Percentiles rank a stretch among this genome's conserved stretches.
phyloP scores from a whole-genome alignment of 2,797 vertebrate species.

The Allobates femoralis region DNA sequence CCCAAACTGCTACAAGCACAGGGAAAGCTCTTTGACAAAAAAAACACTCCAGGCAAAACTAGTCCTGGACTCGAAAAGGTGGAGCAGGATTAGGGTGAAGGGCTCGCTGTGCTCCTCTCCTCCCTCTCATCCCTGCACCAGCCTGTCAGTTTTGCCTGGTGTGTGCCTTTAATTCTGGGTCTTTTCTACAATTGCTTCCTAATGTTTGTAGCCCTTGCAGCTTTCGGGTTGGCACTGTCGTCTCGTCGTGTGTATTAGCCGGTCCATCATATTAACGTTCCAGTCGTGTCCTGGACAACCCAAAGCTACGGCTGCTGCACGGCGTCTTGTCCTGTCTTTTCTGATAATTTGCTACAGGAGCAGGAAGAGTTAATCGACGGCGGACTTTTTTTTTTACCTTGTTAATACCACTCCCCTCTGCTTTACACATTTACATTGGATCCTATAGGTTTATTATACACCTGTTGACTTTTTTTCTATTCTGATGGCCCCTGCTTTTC shows the following conservation, averaged over 20 bases:
- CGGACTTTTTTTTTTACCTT: background rate
- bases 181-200: background rate
- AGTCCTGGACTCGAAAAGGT: background rate
- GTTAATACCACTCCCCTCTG: background rate
- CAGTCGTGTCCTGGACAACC: background rate
- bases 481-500: background rate
- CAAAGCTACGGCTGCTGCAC: background rate
- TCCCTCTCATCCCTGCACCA: background rate
- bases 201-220: background rate
- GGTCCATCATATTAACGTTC: background rate
- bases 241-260: background rate
- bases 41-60: slow-evolving; percentile 4
- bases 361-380: background rate
- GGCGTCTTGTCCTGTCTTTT: background rate
- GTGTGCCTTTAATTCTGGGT: background rate
- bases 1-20: background rate
- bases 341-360: background rate
- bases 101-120: background rate
- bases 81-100: background rate
- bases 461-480: background rate
- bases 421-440: background rate
- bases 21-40: background rate
- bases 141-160: background rate
- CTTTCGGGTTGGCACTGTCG: background rate
- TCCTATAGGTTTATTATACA: background rate